Percentiles rank a stretch among this genome's conserved stretches.
phyloP scores from a whole-genome alignment of 2,797 vertebrate genomes.

The Ciconia nigra region DNA sequence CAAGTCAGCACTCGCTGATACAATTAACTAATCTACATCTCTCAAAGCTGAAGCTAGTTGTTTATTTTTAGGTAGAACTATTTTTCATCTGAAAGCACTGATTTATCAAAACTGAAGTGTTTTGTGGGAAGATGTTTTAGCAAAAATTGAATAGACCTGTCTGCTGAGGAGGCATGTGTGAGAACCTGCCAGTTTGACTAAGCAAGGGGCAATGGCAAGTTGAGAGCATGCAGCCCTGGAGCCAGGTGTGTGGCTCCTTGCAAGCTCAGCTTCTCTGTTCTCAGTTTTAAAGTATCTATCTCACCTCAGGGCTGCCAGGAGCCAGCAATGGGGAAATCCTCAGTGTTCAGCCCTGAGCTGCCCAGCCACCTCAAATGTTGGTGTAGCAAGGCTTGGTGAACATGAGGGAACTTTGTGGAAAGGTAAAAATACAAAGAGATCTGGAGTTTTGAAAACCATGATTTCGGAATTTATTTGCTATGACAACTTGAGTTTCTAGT shows the following conservation, averaged over 20 bases:
- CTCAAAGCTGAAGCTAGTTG: background rate
- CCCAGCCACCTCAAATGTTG: background rate
- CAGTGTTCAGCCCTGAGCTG: background rate
- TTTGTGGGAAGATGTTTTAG: background rate
- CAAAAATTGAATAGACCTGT: background rate
- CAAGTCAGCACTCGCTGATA: background rate
- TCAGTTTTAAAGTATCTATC: background rate
- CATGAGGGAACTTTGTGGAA: background rate
- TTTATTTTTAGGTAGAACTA: conserved; percentile 10
- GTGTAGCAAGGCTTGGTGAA: background rate
- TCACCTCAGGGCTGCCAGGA: background rate
- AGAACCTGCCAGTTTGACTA: background rate
- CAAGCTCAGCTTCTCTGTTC: background rate
- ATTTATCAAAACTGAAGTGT: background rate
- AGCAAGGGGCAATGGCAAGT: background rate
- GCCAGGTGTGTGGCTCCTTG: background rate
- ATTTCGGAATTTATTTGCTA: background rate
- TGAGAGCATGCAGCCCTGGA: background rate
- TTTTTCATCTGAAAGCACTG: background rate
- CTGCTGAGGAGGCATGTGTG: background rate
- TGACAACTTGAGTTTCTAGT: background rate
- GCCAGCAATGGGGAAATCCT: background rate
- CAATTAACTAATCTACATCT: conserved; percentile 7
- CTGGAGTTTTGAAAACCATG: background rate
- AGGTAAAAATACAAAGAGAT: background rate